Conservation (phyloP, 1,140 invertebrate species). For the Leptinotarsa lineolata region DNA sequence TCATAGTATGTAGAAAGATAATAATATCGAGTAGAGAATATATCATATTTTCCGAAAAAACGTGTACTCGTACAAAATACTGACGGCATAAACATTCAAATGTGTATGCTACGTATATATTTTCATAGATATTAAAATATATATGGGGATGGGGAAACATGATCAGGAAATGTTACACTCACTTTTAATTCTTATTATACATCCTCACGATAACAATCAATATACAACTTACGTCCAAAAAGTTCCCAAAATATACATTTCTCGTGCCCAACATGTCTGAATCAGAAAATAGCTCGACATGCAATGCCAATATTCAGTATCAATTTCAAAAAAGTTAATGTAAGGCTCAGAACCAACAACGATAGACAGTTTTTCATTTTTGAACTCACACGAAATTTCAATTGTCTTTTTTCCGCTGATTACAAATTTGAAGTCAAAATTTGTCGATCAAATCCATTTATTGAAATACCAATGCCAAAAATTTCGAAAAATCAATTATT, state of each 20-base stretch:
- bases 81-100: conserved; percentile 45
- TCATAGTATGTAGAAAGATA: conserved; percentile 56
- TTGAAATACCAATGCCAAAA: too few species aligned
- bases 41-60: conserved; percentile 54
- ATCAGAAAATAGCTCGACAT: background rate
- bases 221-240: conserved; percentile 18
- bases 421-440: too few species aligned
- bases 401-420: too few species aligned
- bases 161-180: conserved; percentile 43
- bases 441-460: too few species aligned
- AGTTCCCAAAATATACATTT: conserved; percentile 27
- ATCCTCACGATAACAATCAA: conserved; percentile 48
- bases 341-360: too few species aligned
- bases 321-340: too few species aligned
- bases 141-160: conserved; percentile 46
- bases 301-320: too few species aligned
- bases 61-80: conserved; percentile 58
- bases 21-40: conserved; percentile 54
- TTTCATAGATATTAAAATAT: conserved; percentile 50
- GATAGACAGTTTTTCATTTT: too few species aligned
- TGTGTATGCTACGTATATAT: conserved; percentile 51
- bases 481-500: too few species aligned
- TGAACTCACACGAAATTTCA: too few species aligned
- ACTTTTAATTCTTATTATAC: conserved; percentile 49
- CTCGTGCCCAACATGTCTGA: background rate